Percentiles rank a stretch among this genome's conserved stretches.
Conservation (phyloP, 2,113 vertebrate genomes). For the Carassius gibelio region DNA sequence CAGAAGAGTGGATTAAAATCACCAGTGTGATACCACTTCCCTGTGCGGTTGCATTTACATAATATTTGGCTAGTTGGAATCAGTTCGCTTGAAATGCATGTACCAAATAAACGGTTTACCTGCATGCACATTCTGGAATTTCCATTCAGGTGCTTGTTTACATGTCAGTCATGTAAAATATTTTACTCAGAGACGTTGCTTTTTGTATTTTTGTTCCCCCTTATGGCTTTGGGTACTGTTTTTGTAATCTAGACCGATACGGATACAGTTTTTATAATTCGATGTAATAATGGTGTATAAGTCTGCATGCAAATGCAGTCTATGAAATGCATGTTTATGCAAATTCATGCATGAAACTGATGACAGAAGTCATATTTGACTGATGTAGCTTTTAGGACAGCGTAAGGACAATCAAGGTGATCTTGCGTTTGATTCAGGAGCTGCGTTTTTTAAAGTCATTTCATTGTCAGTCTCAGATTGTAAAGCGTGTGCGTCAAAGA, state of each 20-base stretch:
- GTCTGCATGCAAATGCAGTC: not conserved
- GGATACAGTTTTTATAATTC: not conserved
- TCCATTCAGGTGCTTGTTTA: not conserved
- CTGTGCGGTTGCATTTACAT: not conserved
- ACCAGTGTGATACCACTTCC: not conserved
- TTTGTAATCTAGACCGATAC: not conserved
- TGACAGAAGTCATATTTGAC: not conserved
- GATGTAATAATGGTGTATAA: not conserved
- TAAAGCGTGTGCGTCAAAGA: not conserved
- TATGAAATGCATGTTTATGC: not conserved
- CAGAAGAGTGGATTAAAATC: not conserved
- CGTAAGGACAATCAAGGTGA: constrained; percentile 3
- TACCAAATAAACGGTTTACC: not conserved
- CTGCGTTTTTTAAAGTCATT: not conserved
- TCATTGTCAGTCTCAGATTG: not conserved
- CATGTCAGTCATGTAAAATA: not conserved
- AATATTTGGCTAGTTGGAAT: not conserved
- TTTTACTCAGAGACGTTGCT: not conserved
- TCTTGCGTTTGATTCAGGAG: not conserved
- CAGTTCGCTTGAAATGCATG: not conserved
- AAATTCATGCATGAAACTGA: not conserved
- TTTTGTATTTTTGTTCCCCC: not conserved
- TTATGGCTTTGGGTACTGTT: not conserved
- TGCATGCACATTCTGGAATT: not conserved
- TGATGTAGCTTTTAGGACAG: not conserved